These are phyloP conservation scores for Gadus macrocephalus DNA, from an alignment of 2,113 vertebrate species.

Conservation along the genomic window DNA sequence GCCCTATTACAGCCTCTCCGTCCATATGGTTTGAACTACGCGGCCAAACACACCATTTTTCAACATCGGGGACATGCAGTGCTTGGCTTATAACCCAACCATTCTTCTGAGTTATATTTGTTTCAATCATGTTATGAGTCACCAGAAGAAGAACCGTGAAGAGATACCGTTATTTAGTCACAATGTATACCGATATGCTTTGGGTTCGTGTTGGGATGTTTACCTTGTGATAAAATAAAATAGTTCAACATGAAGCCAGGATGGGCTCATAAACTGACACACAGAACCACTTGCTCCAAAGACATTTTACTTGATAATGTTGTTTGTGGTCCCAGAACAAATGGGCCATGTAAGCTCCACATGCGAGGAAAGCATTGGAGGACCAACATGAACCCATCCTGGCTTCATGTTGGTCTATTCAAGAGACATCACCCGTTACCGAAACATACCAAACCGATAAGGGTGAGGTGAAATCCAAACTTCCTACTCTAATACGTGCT, in stretches of 20 bases:
- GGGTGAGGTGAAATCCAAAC: constrained; percentile 1
- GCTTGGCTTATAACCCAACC: not conserved
- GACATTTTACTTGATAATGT: constrained; percentile 5
- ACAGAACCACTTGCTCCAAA: constrained; percentile 2
- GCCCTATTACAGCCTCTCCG: constrained; percentile 38
- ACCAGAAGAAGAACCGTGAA: too few relatives aligned
- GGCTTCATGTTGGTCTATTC: not conserved
- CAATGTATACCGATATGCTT: too few relatives aligned
- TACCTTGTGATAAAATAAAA: not conserved
- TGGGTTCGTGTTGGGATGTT: too few relatives aligned
- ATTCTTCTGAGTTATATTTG: not conserved
- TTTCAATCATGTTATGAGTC: not conserved
- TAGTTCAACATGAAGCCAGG: not conserved
- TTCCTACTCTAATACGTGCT: too few relatives aligned
- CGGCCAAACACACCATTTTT: constrained; percentile 19
- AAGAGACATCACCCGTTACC: not conserved
- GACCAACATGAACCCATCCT: not conserved
- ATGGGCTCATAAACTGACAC: not conserved
- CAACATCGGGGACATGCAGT: not conserved
- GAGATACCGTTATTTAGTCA: too few relatives aligned
- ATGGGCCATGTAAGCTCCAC: constrained; percentile 4
- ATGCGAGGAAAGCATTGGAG: not conserved
- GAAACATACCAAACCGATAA: not conserved
- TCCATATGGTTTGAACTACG: constrained; percentile 41
- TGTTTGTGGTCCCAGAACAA: not conserved